phyloP scores from a whole-genome alignment of 2,888 invertebrate genomes.

The Thera britannica region DNA sequence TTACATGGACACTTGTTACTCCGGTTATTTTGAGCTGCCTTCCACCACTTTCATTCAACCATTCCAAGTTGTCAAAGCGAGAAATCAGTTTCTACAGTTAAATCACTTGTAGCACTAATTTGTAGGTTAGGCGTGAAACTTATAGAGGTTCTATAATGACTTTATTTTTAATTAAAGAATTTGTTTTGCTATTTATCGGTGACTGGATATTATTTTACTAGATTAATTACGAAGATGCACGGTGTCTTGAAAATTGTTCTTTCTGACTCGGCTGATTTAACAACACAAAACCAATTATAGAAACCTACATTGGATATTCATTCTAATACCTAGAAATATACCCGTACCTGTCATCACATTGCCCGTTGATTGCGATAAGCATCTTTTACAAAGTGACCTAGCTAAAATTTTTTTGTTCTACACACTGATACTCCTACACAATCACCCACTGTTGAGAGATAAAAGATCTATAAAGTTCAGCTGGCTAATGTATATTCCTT shows the following conservation, averaged over 20 bases:
- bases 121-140: too few relatives aligned
- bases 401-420: slow-evolving; percentile 8
- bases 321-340: background rate
- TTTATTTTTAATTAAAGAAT: too few relatives aligned
- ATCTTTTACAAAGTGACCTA: slow-evolving; percentile 6
- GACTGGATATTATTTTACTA: too few relatives aligned
- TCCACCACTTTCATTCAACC: background rate
- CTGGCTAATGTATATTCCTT: slow-evolving; percentile 42
- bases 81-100: too few relatives aligned
- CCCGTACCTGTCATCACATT: background rate
- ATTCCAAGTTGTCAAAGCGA: too few relatives aligned
- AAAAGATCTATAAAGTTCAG: slow-evolving; percentile 35
- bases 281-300: background rate
- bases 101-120: too few relatives aligned
- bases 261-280: background rate
- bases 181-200: too few relatives aligned
- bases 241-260: background rate
- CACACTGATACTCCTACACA: slow-evolving; percentile 36
- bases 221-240: too few relatives aligned
- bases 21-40: too few relatives aligned
- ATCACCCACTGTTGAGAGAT: slow-evolving; percentile 40
- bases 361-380: slow-evolving; percentile 1
- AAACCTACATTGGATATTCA: background rate
- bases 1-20: too few relatives aligned
- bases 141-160: too few relatives aligned